Conservation (phyloP, 2,113 vertebrate genomes). For the Petaurus breviceps region DNA sequence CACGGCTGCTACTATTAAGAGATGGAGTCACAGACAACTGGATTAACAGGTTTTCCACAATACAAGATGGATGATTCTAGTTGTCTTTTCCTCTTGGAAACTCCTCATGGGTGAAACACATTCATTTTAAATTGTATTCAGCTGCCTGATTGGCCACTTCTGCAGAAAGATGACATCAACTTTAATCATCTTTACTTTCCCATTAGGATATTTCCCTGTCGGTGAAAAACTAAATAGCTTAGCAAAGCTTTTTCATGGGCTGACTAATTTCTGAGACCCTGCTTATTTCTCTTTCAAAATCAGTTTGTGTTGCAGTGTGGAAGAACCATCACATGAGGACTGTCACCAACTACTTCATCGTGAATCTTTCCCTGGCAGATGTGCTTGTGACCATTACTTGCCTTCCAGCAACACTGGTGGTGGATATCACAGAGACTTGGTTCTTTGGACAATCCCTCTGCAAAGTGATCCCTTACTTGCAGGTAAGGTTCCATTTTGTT, state of each 20-base stretch:
- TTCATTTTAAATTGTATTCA: neutral
- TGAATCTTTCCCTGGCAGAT: constrained; percentile 96
- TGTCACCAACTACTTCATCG: constrained; percentile 98
- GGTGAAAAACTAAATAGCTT: neutral
- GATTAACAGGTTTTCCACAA: neutral
- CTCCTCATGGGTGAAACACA: neutral
- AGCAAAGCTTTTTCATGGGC: neutral
- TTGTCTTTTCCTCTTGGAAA: neutral
- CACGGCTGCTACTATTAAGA: neutral
- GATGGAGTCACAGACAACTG: neutral
- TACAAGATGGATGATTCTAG: neutral
- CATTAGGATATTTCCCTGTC: neutral
- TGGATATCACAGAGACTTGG: constrained; percentile 98
- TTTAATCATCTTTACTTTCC: neutral
- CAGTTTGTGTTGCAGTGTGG: constrained; percentile 98
- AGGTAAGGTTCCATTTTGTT: constrained; percentile 83
- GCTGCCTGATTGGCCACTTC: neutral
- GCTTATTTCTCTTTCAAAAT: constrained; percentile 67
- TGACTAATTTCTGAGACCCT: neutral
- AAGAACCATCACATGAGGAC: constrained; percentile 98
- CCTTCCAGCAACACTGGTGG: constrained; percentile 95
- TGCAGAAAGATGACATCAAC: neutral
- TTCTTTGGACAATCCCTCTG: constrained; percentile 96
- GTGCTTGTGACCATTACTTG: constrained; percentile 97
- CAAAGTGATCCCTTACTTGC: constrained; percentile 95